These are phyloP conservation scores for Spicauda simplicius DNA, from an alignment of 2,888 invertebrate species.

Conservation along the genomic window DNA sequence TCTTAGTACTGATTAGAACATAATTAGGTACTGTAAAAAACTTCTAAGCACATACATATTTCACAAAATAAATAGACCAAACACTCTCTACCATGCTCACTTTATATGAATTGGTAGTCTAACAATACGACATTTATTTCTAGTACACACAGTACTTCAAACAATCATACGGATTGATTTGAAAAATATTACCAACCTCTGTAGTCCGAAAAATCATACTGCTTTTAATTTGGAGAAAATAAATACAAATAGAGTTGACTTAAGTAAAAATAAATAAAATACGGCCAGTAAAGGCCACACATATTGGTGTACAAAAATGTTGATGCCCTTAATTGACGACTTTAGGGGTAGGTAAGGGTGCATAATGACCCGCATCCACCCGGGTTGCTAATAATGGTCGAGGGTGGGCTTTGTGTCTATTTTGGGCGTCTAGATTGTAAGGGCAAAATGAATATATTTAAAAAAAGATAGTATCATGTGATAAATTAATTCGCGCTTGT, in stretches of 20 bases:
- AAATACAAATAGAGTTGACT: neutral
- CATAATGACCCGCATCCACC: slow-evolving; percentile 15
- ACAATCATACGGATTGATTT: too few species aligned
- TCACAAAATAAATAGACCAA: too few species aligned
- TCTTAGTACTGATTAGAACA: too few species aligned
- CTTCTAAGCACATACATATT: too few species aligned
- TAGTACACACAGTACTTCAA: too few species aligned
- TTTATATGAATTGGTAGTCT: too few species aligned
- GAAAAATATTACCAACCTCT: too few species aligned
- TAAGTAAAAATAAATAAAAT: neutral
- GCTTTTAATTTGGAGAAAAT: neutral
- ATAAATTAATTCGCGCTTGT: neutral
- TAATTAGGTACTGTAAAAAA: too few species aligned
- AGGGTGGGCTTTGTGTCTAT: slow-evolving; percentile 1
- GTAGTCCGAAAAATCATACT: too few species aligned
- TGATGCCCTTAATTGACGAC: neutral
- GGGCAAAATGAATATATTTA: neutral
- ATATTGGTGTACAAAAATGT: neutral
- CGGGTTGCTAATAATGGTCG: neutral
- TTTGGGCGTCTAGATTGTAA: neutral
- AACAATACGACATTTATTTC: too few species aligned
- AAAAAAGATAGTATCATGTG: slow-evolving; percentile 10
- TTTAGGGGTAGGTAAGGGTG: slow-evolving; percentile 8
- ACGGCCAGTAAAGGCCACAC: neutral
- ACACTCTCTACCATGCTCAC: too few species aligned